Evolutionary conservation across 2,113 vertebrate species (phyloP), one percentile per base, ranked within the genome.

Genomic region (Alaudala cheleensis): DNA sequence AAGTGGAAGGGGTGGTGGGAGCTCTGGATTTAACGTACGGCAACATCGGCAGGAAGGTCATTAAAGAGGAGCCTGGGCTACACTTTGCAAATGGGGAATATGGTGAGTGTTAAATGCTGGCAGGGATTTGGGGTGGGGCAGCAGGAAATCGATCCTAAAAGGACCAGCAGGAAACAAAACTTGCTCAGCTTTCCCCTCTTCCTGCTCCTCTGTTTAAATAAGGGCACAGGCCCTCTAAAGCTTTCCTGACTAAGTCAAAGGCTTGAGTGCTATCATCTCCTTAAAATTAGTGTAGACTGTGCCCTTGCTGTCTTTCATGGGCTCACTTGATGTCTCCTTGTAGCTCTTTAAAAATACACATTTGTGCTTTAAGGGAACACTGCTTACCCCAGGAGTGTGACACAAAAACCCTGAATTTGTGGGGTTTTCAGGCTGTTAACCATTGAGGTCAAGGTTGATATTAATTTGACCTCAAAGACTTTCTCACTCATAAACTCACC

Each of bases 11-110:
- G n/a, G 97, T 98, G 10, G 97, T 98, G 4, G 97, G 98, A 40
- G 99, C 99, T 82, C 97, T 99, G 94, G 99, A 99, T 98, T 98
- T 99, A 92, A 99, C 99, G 5, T 98, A 98, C 1, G 98, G 98
- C 81, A 98, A 81, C 79, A 97, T 98, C 31, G 97, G 97, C 60
- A 97, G 98, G 53, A 98, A 98, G 96, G 88, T 95, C 34, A 98
- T 98, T 81, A 98, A 98, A 77, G 98, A 99, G 86, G 98, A 99
- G 49, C 98, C 98, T 2, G 98, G 98, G 62, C 57, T 98, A 72
- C 94, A 97, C 20, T 98, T 98, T 77, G 76, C 97, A 29, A 98
- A 97, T 66, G 98, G 98, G 94, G 99, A 99, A 50, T 98, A 97
- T 69, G 98, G 98, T 98, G 92, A 97, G 98, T 97, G n/a, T n/a